Evolutionary conservation across 2,797 vertebrate species (phyloP).

Genomic region (Diglossa cyanea): DNA sequence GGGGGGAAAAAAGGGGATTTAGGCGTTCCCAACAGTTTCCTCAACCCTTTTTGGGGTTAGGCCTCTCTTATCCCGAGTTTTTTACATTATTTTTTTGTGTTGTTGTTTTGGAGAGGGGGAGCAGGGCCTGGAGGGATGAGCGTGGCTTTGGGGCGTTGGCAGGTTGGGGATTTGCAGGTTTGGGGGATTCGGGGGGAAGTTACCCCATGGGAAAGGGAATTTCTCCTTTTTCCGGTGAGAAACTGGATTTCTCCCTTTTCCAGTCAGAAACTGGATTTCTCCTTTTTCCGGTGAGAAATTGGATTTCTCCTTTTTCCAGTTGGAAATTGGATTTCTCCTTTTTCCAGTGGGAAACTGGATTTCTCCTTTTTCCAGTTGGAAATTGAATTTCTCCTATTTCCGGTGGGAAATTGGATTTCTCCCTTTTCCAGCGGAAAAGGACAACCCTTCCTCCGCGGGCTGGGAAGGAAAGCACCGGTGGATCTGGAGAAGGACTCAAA

Average conservation of each 20-base stretch:
- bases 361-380: background rate
- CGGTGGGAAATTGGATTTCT: accelerated
- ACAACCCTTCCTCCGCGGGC: background rate
- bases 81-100: background rate
- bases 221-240: too few species aligned
- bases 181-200: background rate
- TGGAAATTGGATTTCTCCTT: background rate
- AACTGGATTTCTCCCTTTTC: too few species aligned
- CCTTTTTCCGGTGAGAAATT: accelerated
- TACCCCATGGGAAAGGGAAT: accelerated
- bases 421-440: background rate
- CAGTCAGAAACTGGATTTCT: too few species aligned
- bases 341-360: accelerated
- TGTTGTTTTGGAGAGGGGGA: background rate
- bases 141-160: background rate
- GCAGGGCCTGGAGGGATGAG: background rate
- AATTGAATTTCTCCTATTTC: background rate
- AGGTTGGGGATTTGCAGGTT: background rate
- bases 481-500: background rate
- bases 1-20: background rate
- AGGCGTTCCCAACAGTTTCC: background rate
- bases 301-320: accelerated
- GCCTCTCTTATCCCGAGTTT: background rate
- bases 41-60: background rate
- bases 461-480: background rate